These are phyloP conservation scores for Cyclopterus lumpus DNA, from an alignment of 2,797 vertebrate species.

Conservation along the genomic window DNA sequence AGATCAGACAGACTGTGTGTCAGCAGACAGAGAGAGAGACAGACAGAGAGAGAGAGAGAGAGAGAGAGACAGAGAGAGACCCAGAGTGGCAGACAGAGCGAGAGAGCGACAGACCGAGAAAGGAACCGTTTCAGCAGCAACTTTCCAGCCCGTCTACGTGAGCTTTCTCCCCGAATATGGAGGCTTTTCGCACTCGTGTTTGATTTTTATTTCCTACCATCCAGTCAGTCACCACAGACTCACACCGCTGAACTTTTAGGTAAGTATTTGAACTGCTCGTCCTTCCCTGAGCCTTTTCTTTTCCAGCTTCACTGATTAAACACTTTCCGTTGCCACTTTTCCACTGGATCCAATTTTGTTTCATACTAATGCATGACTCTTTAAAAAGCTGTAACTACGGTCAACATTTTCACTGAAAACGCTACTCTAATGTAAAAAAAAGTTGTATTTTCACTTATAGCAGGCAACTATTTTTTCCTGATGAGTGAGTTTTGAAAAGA, in stretches of 20 bases:
- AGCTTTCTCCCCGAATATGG: slow-evolving; percentile 69
- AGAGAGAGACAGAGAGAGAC: slow-evolving; percentile 12
- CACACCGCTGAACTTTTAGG: slow-evolving; percentile 68
- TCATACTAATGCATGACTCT: neutral
- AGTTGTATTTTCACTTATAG: neutral
- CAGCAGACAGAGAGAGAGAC: slow-evolving; percentile 3
- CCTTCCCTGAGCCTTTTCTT: neutral
- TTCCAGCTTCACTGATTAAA: slow-evolving; percentile 17
- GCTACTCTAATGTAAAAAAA: neutral
- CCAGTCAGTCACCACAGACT: slow-evolving; percentile 12
- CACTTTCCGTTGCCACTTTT: slow-evolving; percentile 12
- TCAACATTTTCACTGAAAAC: neutral
- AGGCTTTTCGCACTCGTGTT: slow-evolving; percentile 72
- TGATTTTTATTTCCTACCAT: slow-evolving; percentile 17
- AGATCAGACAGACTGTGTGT: slow-evolving; percentile 63
- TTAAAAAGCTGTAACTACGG: neutral
- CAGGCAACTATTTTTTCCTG: neutral
- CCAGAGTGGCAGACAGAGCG: slow-evolving; percentile 5
- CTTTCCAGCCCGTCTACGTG: slow-evolving; percentile 41
- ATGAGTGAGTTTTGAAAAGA: slow-evolving; percentile 50
- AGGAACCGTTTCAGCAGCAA: slow-evolving; percentile 51
- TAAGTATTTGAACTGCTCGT: slow-evolving; percentile 75
- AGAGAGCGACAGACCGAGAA: slow-evolving; percentile 38
- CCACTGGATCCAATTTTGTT: slow-evolving; percentile 7
- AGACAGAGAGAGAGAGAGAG: slow-evolving; percentile 9